Percentiles rank a stretch among this genome's conserved stretches.
phyloP scores from a whole-genome alignment of 2,113 vertebrate species.

The Platanista minor region DNA sequence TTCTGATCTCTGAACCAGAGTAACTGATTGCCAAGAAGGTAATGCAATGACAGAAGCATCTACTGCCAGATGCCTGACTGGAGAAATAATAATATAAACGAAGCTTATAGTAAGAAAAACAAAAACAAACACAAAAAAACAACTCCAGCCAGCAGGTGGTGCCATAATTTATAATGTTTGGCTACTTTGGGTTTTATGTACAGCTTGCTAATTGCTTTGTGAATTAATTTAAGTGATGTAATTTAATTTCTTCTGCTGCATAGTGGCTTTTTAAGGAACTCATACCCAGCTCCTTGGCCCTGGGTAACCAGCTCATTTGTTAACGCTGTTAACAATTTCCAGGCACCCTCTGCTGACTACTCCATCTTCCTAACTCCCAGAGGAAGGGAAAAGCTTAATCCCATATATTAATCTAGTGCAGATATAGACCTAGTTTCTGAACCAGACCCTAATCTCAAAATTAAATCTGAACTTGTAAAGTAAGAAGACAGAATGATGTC shows the following conservation, averaged over 20 bases:
- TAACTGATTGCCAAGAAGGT: conserved; percentile 29
- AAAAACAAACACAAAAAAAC: not conserved
- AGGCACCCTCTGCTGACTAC: not conserved
- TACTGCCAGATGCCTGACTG: not conserved
- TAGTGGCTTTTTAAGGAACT: conserved; percentile 22
- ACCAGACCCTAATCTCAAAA: not conserved
- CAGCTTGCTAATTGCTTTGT: conserved; percentile 29
- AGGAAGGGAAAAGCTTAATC: not conserved
- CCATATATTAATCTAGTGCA: not conserved
- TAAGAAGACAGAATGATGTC: not conserved
- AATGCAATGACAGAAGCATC: not conserved
- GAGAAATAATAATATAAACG: not conserved
- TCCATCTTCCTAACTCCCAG: not conserved
- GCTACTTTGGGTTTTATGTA: not conserved
- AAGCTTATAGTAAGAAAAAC: not conserved
- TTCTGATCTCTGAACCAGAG: conserved; percentile 41
- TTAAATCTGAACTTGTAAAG: not conserved
- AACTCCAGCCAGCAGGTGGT: conserved; percentile 42
- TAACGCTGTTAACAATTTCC: not conserved
- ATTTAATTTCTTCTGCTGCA: conserved; percentile 43
- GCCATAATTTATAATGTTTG: conserved; percentile 1
- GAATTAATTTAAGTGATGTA: conserved; percentile 31
- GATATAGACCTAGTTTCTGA: not conserved
- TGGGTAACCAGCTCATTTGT: conserved; percentile 18
- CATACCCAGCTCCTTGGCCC: not conserved